Evolutionary conservation across 2,113 vertebrate genomes (phyloP).

Genomic region (Oostethus manadensis): DNA sequence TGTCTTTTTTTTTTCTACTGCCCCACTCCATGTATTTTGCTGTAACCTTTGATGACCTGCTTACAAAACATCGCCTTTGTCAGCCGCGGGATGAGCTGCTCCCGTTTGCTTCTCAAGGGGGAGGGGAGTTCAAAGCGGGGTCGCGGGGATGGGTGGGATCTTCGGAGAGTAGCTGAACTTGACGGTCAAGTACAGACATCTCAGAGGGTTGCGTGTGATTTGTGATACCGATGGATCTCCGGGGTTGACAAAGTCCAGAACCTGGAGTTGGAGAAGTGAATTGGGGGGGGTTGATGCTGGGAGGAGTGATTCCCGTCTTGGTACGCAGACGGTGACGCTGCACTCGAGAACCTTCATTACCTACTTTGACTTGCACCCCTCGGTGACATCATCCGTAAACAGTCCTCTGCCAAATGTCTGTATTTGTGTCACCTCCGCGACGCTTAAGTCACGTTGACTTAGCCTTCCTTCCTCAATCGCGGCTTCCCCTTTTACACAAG

Average conservation of each 20-base stretch:
- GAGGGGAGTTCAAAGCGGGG: conserved; percentile 18
- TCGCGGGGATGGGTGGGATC: conserved; percentile 32
- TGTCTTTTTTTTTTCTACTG: conserved; percentile 65
- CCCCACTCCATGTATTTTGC: conserved; percentile 50
- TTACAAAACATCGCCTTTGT: conserved; percentile 51
- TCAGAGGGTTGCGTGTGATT: conserved; percentile 25
- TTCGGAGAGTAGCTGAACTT: conserved; percentile 41
- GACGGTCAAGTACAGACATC: conserved; percentile 15
- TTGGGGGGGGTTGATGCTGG: neutral
- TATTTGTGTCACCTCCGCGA: conserved; percentile 36
- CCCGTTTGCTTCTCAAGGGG: conserved; percentile 12
- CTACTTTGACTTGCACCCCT: conserved; percentile 10
- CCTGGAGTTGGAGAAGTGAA: conserved; percentile 3
- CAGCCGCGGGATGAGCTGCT: conserved; percentile 42
- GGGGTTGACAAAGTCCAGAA: conserved; percentile 5
- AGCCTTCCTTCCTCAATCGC: conserved; percentile 33
- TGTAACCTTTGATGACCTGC: conserved; percentile 63
- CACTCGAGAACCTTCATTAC: conserved; percentile 5
- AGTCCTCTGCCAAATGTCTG: conserved; percentile 44
- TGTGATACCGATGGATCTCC: conserved; percentile 5
- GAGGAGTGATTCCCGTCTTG: conserved; percentile 3
- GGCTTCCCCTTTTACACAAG: conserved; percentile 51
- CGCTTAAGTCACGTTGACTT: conserved; percentile 36
- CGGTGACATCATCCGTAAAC: conserved; percentile 54
- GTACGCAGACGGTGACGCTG: conserved; percentile 5